Conservation (phyloP, 1,140 invertebrate genomes). For the Listronotus oregonensis region DNA sequence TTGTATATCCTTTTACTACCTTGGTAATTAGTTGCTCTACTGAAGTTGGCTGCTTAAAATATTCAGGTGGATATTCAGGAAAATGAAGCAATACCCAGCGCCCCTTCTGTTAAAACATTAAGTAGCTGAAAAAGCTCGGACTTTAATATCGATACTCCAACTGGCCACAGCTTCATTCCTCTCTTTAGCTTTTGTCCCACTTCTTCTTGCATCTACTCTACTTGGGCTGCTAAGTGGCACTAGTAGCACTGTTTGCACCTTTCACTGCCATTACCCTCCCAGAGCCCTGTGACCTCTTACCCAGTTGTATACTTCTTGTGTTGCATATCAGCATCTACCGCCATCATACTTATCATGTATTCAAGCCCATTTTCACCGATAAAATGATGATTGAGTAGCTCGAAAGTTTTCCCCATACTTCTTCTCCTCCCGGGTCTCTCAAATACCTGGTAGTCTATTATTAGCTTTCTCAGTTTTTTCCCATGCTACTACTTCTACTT, state of each 20-base stretch:
- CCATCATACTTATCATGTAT: slow-evolving; percentile 1
- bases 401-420: no score
- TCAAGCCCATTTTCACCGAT: slow-evolving; percentile 1
- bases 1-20: neutral
- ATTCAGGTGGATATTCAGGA: neutral
- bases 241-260: neutral
- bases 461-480: no score
- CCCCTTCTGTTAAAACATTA: neutral
- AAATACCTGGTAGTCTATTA: no score
- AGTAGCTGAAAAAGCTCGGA: neutral
- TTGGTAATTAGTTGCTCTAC: neutral
- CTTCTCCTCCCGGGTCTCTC: no score
- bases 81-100: neutral
- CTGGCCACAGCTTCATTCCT: neutral
- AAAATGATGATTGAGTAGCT: no score
- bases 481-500: no score
- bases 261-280: slow-evolving; percentile 1
- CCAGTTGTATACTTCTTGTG: neutral
- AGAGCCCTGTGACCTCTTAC: no score
- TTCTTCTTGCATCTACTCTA: neutral
- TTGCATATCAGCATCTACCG: slow-evolving; percentile 1
- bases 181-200: neutral
- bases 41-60: neutral
- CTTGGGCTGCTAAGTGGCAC: slow-evolving; percentile 1
- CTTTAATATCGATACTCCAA: neutral